Base-by-base conservation (phyloP, 2,888 invertebrate genomes). In the Antitype chi region DNA sequence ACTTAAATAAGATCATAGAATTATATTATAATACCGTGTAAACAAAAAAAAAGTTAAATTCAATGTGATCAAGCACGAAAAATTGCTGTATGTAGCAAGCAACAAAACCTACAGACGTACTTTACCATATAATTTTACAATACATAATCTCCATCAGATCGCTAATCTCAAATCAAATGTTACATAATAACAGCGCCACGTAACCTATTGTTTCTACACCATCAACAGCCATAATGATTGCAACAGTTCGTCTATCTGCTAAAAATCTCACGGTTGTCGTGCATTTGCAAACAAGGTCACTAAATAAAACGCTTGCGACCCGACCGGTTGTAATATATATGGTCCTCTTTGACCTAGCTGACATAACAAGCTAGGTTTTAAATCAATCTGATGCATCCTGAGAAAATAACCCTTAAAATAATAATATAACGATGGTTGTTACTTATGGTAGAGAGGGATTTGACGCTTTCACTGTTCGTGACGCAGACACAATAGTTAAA, bases 291-390 rank as follows among this genome's bases (percentile, higher is more conserved):
- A 80, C 89, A 89, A 90, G 90, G 89, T 85, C 90, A 78, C 52
- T 72, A 57, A 77, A 77, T 81, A 80, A 83, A 84, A 80, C 43
- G 43, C 25, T 77, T 86, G 88, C 84, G 75, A 82, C 76, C 74
- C 38, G 83, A 91, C 91, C 91, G 89, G 92, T 91, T 90, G 86
- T 85, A 89, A 88, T 86, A 66, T 52, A 88, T 84, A 71, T 74
- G 71, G 78, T 69, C 60, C 62, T 71, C 78, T 78, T 71, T 78
- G 74, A 78, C 71, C 80, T 69, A 62, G 76, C 52, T 81, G 81
- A 80, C 69, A 79, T 75, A 82, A 81, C 72, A 8, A 78, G 69
- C 69, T 78, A 59, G 57, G 66, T 64, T 52, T 73, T 82, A 81
- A 76, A 79, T 76, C 72, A 68, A 53, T 25, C 59, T 59, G 53